phyloP scores from a whole-genome alignment of 1,140 invertebrate genomes.

The Drosophila serrata region DNA sequence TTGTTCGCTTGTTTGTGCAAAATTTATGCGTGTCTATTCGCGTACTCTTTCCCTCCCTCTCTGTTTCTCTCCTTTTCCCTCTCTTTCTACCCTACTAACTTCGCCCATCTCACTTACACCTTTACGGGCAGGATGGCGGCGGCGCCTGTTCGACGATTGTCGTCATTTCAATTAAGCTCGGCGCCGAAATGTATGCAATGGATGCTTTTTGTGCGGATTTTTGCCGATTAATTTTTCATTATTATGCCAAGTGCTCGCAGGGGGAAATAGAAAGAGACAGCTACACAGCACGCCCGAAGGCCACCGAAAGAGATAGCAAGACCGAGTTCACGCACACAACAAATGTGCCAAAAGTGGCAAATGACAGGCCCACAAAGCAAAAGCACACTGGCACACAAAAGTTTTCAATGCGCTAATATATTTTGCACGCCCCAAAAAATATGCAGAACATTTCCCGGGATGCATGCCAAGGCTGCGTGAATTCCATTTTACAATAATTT shows the following conservation, averaged over 20 bases:
- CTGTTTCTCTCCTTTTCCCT: not conserved
- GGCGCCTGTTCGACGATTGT: constrained; percentile 44
- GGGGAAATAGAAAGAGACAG: not conserved
- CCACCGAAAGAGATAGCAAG: not conserved
- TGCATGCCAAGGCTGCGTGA: constrained; percentile 15
- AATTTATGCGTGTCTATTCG: constrained; percentile 77
- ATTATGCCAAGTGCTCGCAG: constrained; percentile 61
- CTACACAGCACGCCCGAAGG: constrained; percentile 3
- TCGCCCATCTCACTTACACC: constrained; percentile 8
- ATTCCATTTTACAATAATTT: constrained; percentile 6
- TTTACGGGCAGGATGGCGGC: constrained; percentile 31
- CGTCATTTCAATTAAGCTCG: constrained; percentile 71
- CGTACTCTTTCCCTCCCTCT: not conserved
- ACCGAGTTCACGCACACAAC: constrained; percentile 28
- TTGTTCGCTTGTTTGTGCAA: constrained; percentile 54
- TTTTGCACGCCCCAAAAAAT: constrained; percentile 42
- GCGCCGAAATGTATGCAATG: constrained; percentile 68
- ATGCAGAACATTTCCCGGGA: constrained; percentile 29
- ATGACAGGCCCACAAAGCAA: constrained; percentile 31
- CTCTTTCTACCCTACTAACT: not conserved
- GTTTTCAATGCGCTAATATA: constrained; percentile 45
- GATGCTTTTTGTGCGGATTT: constrained; percentile 49
- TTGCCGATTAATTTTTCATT: constrained; percentile 71
- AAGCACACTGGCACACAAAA: constrained; percentile 18
- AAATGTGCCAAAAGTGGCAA: constrained; percentile 51